These are phyloP conservation scores for Acyrthosiphon pisum DNA, from an alignment of 1,140 invertebrate species.

Conservation along the genomic window DNA sequence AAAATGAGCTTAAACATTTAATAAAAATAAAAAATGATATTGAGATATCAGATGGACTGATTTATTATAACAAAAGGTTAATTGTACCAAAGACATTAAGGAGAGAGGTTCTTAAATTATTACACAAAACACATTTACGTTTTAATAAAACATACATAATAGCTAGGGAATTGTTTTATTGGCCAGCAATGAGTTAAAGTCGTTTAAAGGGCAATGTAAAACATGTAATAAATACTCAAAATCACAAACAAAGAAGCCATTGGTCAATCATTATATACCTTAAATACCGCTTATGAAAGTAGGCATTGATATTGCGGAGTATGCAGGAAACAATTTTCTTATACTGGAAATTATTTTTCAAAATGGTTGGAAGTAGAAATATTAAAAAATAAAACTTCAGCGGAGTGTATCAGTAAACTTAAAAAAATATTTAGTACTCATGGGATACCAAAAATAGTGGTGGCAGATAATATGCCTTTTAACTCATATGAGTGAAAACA, in stretches of 20 bases:
- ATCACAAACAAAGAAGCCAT: conserved; percentile 16
- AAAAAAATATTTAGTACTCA: conserved; percentile 60
- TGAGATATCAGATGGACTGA: conserved; percentile 60
- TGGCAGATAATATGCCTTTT: conserved; percentile 61
- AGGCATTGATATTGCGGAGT: conserved; percentile 58
- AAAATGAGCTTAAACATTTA: background rate
- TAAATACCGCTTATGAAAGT: conserved; percentile 56
- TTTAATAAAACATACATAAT: conserved; percentile 61
- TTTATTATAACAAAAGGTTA: conserved; percentile 62
- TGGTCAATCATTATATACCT: background rate
- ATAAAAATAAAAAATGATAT: conserved; percentile 61
- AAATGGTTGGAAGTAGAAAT: background rate
- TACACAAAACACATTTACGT: conserved; percentile 65
- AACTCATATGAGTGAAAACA: conserved; percentile 35
- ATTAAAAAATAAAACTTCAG: background rate
- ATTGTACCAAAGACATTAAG: conserved; percentile 63
- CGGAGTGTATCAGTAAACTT: conserved; percentile 25
- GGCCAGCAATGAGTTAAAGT: conserved; percentile 48
- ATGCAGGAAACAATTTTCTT: conserved; percentile 48
- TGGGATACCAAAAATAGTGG: conserved; percentile 61
- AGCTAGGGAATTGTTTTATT: conserved; percentile 15
- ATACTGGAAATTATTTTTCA: conserved; percentile 42
- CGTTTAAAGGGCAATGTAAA: conserved; percentile 18
- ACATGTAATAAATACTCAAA: conserved; percentile 18
- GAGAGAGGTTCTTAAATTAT: conserved; percentile 61